These are phyloP conservation scores for Ophion ellenae DNA, from an alignment of 2,888 invertebrate genomes.

Conservation along the genomic window DNA sequence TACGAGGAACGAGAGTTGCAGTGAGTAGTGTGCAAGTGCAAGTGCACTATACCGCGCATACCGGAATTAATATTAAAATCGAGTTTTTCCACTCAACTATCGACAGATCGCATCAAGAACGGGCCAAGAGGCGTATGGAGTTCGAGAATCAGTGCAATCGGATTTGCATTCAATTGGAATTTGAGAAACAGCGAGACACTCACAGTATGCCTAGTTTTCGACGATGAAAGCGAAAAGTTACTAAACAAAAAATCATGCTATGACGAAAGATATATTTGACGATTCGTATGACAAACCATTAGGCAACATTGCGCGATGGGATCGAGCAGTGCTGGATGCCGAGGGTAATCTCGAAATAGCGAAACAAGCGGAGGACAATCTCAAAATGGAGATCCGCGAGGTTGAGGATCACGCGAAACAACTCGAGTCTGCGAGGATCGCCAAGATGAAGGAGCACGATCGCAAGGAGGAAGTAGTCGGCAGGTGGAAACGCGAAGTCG, in stretches of 20 bases:
- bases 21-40: neutral
- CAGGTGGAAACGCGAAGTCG: slow-evolving; percentile 92
- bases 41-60: no score
- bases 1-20: slow-evolving; percentile 97
- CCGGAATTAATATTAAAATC: neutral
- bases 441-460: slow-evolving; percentile 92
- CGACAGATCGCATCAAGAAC: slow-evolving; percentile 94
- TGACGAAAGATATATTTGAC: neutral
- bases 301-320: slow-evolving; percentile 97
- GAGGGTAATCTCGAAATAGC: slow-evolving; percentile 93
- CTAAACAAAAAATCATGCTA: neutral
- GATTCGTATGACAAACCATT: slow-evolving; percentile 42
- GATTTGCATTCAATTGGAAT: slow-evolving; percentile 97
- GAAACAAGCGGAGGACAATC: slow-evolving; percentile 90
- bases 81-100: neutral
- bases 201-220: slow-evolving; percentile 86
- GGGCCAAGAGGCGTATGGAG: slow-evolving; percentile 96
- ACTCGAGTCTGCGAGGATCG: slow-evolving; percentile 90
- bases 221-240: neutral
- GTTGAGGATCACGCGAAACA: slow-evolving; percentile 93
- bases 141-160: slow-evolving; percentile 98
- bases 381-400: slow-evolving; percentile 92
- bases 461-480: slow-evolving; percentile 93
- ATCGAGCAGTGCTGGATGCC: slow-evolving; percentile 95
- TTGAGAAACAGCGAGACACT: slow-evolving; percentile 96